Conservation (phyloP, 2,113 vertebrate genomes). For the Serinus canaria region DNA sequence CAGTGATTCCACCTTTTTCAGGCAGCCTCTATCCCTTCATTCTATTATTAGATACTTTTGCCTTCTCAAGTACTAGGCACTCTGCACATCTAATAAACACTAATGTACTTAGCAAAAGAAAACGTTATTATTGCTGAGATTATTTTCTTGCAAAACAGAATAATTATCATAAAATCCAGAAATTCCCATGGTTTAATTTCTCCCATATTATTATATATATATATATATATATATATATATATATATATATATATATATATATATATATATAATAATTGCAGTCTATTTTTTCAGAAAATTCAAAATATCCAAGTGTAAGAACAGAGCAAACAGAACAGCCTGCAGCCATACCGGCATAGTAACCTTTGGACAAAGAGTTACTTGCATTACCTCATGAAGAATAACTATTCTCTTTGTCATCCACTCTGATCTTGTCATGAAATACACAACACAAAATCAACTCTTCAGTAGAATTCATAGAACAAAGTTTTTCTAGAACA, state of each 20-base stretch:
- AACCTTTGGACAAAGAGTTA: neutral
- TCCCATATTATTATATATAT: neutral
- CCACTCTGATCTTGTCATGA: neutral
- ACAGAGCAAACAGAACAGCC: neutral
- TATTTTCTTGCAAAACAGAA: neutral
- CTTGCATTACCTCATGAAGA: neutral
- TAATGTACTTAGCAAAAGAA: neutral
- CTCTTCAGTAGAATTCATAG: neutral
- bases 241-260: neutral
- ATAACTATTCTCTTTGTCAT: neutral
- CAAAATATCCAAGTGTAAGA: neutral
- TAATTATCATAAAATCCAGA: neutral
- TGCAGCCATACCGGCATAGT: neutral
- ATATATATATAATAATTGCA: neutral
- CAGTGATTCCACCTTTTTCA: conserved; percentile 7
- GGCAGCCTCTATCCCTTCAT: neutral
- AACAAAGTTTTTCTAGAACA: neutral
- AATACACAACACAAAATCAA: neutral
- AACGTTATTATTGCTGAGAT: neutral
- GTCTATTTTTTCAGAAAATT: neutral
- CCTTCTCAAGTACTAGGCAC: neutral
- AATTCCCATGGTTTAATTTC: neutral
- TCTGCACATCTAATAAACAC: neutral
- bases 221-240: neutral
- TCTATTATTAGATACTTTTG: conserved; percentile 22